A percentile compares a stretch with the other conserved stretches of the same genome.
Evolutionary conservation across 2,797 vertebrate species (phyloP).

Genomic region (Distichodus sexfasciatus): DNA sequence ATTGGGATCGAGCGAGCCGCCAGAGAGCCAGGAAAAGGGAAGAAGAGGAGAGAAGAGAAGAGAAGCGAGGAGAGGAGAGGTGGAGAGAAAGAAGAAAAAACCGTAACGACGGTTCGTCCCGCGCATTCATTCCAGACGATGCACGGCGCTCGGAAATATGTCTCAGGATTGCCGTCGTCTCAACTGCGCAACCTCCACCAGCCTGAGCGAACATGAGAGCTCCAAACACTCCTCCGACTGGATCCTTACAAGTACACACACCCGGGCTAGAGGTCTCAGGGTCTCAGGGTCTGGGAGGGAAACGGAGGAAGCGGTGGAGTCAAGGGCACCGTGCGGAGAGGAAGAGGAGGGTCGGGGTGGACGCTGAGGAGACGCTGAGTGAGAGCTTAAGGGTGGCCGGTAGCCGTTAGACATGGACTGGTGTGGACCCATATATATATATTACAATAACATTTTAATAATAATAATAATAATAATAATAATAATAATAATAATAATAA

Average conservation of each 20-base stretch:
- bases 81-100: constrained; percentile 22
- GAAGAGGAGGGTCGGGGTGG: too few species aligned
- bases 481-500: too few species aligned
- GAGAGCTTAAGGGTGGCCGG: not conserved
- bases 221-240: constrained; percentile 96
- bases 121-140: constrained; percentile 68
- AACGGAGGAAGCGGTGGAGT: not conserved
- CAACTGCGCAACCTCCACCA: constrained; percentile 41
- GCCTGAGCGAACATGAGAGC: constrained; percentile 83
- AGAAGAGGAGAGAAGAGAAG: too few species aligned
- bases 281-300: not conserved
- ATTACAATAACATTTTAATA: too few species aligned
- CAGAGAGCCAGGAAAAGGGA: too few species aligned
- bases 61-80: constrained; percentile 7
- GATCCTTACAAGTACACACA: constrained; percentile 94
- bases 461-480: too few species aligned
- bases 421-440: too few species aligned
- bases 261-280: too few species aligned
- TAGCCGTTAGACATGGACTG: too few species aligned
- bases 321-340: not conserved
- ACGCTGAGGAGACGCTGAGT: not conserved
- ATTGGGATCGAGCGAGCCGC: too few species aligned
- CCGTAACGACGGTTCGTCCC: constrained; percentile 38
- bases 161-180: constrained; percentile 68
- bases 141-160: constrained; percentile 67